Base-by-base conservation (phyloP, 1,140 invertebrate genomes). In the Radopholus similis region DNA sequence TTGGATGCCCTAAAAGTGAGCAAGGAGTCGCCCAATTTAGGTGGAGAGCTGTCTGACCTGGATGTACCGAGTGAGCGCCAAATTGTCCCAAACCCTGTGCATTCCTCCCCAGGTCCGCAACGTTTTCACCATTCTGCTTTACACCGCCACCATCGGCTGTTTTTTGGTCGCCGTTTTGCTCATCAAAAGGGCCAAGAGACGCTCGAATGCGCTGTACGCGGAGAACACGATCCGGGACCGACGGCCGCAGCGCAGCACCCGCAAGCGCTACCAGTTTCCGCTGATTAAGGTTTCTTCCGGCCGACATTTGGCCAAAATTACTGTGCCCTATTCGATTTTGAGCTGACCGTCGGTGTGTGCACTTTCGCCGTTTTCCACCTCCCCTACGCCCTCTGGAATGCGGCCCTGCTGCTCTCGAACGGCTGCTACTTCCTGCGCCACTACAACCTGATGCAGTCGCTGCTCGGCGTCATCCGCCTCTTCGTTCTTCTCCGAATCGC, bases 291-390 rank as follows among this genome's bases (percentile, higher is more conserved):
- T 62, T 18, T 57, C n/a, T 30, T 57, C 4, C 26, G 6, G 26
- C 4, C 23, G 9, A 38, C 11, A 13, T 34, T 32, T 4, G 30
- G 44, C 8, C 44, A 59, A 42, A 30, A 59, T 4, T n/a, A 34
- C 18, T n/a, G 6, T 47, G 5, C 44, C 30, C 18, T n/a, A 23
- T 44, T 44, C 18, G 34, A 13, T 30, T 40, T 60, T 30, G 3
- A 76, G 56, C 47, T 76, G 34, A 71, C 70, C 1, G 18, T 76
- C 18, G 75, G 75, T 34, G 75, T 76, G 1, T 67, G 57, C 38
- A 76, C 75, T 30, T 76, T 76, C 58, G 71, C 74, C 4, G 47
- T 62, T 15, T 67, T 76, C 38, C 59, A 77, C 51, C 35, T 73
- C 4, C 73, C 73, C n/a, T 76, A 75, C 42, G 47, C 70, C 3